Percentiles rank a stretch among this genome's conserved stretches.
phyloP scores from a whole-genome alignment of 2,797 vertebrate genomes.

The Intellagama lesueurii region DNA sequence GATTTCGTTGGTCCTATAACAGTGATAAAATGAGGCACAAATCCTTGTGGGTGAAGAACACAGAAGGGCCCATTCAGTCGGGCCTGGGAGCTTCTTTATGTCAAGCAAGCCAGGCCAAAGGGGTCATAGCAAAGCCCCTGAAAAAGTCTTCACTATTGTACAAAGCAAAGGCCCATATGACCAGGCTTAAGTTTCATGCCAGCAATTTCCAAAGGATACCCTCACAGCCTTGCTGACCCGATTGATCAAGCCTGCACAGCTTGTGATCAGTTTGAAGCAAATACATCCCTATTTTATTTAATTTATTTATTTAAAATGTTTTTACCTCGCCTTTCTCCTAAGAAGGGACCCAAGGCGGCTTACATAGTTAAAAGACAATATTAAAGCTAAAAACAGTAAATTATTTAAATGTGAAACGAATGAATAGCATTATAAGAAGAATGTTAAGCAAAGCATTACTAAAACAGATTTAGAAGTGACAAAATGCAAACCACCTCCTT shows the following conservation, averaged over 20 bases:
- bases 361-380: too few species aligned
- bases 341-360: too few species aligned
- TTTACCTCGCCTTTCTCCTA: too few species aligned
- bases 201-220: background rate
- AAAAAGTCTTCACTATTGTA: background rate
- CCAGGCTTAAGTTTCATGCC: slow-evolving; percentile 2
- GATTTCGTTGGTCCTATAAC: background rate
- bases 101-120: background rate
- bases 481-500: too few species aligned
- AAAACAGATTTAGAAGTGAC: too few species aligned
- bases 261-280: background rate
- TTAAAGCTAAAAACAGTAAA: too few species aligned
- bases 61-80: slow-evolving; percentile 36
- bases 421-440: too few species aligned
- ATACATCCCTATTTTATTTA: too few species aligned
- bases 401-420: too few species aligned
- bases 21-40: slow-evolving; percentile 13
- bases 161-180: slow-evolving; percentile 11
- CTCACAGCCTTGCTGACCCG: background rate
- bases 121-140: background rate
- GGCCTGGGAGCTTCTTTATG: slow-evolving; percentile 20
- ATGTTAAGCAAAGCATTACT: too few species aligned
- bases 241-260: background rate
- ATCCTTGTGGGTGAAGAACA: background rate
- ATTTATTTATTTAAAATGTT: too few species aligned